Base-by-base conservation (phyloP, 2,888 invertebrate genomes). In the Polydrusus pterygomalis region DNA sequence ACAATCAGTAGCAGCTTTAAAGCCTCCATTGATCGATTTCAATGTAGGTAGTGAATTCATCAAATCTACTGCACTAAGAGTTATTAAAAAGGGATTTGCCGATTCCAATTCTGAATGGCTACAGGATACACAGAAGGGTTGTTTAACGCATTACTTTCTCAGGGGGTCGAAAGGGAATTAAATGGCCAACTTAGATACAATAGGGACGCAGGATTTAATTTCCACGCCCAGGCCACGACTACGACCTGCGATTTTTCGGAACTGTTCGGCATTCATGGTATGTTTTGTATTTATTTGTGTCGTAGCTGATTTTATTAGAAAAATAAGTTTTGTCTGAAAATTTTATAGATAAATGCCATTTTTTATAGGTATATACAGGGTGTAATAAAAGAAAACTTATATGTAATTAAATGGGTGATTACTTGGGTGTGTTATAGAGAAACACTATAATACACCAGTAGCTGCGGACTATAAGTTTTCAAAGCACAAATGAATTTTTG, bases 201-300 rank as follows among this genome's bases (percentile, higher is more conserved):
- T 18, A 58, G 56, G 54, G 30, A 49, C 10, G 58, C 67, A 60
- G 73, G 65, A 13, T 76, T 62, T 64, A 67, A 68, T 45, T 76
- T 76, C 60, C 72, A 72, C 60, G 70, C 72, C 64, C 68, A 68
- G 17, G 64, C 76, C 8, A 58, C 73, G 40, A 74, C 74, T 11
- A 77, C 77, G 11, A 77, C 77, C 67, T 77, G 77, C 58, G 77
- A 77, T 40, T 77, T 77, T 75, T 74, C 74, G 17, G 74, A 67
- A 45, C 51, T 77, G 51, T 77, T 77, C 38, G 70, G 70, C n/a
- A 63, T 69, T 30, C 63, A 74, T 56, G 74, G 70, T 75, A 75
- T 65, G 58, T 60, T 38, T 60, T 38, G 20, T 38, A 8, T 38
- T 58, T 18, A 17, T 38, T 15, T 18, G 18, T 17, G 18, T 43